phyloP scores from a whole-genome alignment of 2,113 vertebrate species.

The Hippocampus barbouri region DNA sequence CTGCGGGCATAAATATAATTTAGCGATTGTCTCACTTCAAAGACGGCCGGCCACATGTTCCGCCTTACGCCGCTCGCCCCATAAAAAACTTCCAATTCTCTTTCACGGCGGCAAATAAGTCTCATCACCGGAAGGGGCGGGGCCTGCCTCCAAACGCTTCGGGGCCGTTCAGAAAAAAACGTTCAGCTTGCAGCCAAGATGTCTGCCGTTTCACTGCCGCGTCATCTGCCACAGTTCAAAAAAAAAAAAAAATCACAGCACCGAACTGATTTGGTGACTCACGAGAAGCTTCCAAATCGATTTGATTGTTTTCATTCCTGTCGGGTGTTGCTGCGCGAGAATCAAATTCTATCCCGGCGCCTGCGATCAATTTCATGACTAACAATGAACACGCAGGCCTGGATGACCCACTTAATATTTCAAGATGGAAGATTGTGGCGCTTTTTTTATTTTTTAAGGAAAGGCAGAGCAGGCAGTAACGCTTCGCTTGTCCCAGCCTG shows the following conservation, averaged over 20 bases:
- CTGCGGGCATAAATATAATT: conserved; percentile 27
- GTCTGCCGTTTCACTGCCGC: conserved; percentile 1
- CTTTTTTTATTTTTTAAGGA: neutral
- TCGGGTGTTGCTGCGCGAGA: neutral
- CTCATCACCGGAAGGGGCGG: conserved; percentile 41
- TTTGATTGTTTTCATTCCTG: neutral
- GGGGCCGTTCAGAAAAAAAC: conserved; percentile 40
- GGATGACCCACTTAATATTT: conserved; percentile 18
- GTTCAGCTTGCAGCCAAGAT: conserved; percentile 13
- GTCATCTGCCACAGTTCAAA: conserved; percentile 8
- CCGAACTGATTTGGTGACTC: conserved; percentile 4
- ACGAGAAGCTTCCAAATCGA: neutral
- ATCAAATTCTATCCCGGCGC: neutral
- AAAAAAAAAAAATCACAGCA: conserved; percentile 14
- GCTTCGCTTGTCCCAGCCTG: neutral
- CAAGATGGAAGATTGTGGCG: conserved; percentile 4
- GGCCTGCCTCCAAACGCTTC: conserved; percentile 32
- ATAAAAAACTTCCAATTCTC: conserved; percentile 27
- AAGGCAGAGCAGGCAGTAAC: neutral
- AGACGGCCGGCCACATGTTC: conserved; percentile 50
- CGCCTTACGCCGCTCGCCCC: conserved; percentile 24
- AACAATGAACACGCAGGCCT: neutral
- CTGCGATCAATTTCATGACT: neutral
- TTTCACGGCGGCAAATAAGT: conserved; percentile 46
- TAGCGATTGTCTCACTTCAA: conserved; percentile 48